Conservation (phyloP, 2,797 vertebrate genomes). For the Neostethus bicornis region DNA sequence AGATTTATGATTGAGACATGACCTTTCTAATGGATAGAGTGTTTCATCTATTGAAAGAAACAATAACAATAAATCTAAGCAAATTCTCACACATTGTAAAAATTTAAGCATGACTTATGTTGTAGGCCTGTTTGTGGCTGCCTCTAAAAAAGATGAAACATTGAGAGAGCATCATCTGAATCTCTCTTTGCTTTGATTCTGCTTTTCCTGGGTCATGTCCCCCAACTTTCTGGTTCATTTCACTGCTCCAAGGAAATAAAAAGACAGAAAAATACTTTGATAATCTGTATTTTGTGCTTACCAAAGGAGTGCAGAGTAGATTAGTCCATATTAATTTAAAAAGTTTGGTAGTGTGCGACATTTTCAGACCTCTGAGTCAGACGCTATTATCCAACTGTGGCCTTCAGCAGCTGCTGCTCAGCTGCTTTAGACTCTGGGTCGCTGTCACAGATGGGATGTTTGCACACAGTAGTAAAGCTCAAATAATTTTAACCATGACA, state of each 20-base stretch:
- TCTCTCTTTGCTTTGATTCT: background rate
- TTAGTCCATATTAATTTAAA: conserved; percentile 12
- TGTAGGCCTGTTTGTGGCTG: conserved; percentile 16
- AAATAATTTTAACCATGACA: conserved; percentile 22
- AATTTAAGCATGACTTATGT: conserved; percentile 21
- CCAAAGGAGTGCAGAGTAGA: conserved; percentile 8
- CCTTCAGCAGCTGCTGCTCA: conserved; percentile 3
- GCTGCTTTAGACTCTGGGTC: conserved; percentile 12
- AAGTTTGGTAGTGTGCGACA: conserved; percentile 15
- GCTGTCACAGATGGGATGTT: conserved; percentile 11
- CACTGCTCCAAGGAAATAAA: conserved; percentile 17
- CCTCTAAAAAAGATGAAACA: conserved; percentile 25
- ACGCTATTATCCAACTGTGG: conserved; percentile 3
- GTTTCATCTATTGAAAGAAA: conserved; percentile 21
- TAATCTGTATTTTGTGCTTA: conserved; percentile 20
- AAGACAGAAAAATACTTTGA: conserved; percentile 16
- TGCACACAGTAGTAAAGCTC: conserved; percentile 6
- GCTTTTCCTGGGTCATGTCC: conserved; percentile 8
- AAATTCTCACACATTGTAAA: conserved; percentile 15
- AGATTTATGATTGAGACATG: conserved; percentile 23
- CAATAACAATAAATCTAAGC: conserved; percentile 34
- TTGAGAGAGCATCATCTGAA: conserved; percentile 13
- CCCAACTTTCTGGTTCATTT: conserved; percentile 18
- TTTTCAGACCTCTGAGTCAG: conserved; percentile 17
- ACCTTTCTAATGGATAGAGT: conserved; percentile 12